Evolutionary conservation across 2,797 vertebrate genomes (phyloP).

Genomic region (Distichodus sexfasciatus): DNA sequence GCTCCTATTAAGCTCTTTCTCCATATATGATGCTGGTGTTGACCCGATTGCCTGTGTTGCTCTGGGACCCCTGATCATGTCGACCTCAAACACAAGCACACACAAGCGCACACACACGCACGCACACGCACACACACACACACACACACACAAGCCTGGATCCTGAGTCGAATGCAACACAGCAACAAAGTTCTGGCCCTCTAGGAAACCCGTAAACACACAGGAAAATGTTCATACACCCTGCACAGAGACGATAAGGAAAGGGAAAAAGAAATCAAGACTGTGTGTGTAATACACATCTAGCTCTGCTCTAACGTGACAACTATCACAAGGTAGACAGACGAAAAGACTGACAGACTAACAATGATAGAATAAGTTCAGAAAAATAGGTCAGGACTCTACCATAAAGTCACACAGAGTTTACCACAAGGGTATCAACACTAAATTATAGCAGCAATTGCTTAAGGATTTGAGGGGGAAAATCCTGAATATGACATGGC

Average conservation of each 20-base stretch:
- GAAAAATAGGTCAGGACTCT: neutral
- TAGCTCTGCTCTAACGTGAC: conserved; percentile 36
- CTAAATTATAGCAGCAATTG: neutral
- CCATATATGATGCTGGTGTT: conserved; percentile 86
- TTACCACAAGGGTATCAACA: conserved; percentile 1
- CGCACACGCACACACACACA: no score
- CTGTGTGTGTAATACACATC: conserved; percentile 38
- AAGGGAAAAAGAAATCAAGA: conserved; percentile 41
- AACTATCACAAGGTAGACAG: no score
- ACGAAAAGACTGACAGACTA: conserved; percentile 18
- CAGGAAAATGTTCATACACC: conserved; percentile 17
- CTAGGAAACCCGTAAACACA: conserved; percentile 16
- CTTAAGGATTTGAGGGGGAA: neutral
- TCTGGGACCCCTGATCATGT: conserved; percentile 19
- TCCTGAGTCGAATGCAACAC: conserved; percentile 68
- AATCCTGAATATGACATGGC: neutral
- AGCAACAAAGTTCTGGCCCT: conserved; percentile 54
- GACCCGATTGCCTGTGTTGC: conserved; percentile 60
- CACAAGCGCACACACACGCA: no score
- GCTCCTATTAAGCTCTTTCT: conserved; percentile 37
- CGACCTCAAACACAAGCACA: conserved; percentile 9
- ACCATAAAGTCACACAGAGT: neutral
- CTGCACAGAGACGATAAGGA: neutral
- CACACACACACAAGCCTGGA: conserved; percentile 56
- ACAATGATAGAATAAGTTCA: no score